Base-by-base conservation (phyloP, 1,140 invertebrate genomes). In the Micrasema minimum region DNA sequence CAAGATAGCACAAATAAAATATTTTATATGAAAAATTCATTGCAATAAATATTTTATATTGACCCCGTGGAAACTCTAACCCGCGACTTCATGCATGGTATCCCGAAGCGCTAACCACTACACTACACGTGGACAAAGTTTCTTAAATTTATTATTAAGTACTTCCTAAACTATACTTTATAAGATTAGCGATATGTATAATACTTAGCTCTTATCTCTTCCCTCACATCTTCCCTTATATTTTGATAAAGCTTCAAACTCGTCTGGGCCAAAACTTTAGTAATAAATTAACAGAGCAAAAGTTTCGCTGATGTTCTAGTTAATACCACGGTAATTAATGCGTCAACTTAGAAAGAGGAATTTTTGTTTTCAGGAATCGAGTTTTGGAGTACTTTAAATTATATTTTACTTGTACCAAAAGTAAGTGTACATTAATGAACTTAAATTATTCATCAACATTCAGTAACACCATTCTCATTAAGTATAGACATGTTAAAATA, bases 201-300 rank as follows among this genome's bases (percentile, higher is more conserved):
- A 45, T 45, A 16, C n/a, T 45, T 45, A 45, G n/a, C 43, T 7
- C n/a, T 16, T 45, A 6, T 16, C n/a, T 22, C 22, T 51, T 51
- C 22, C 22, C 18, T 31, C 5, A 16, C 53, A 57, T 31, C 53
- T 57, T 38, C 26, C 14, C 53, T 31, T 20, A 57, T 57, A 23
- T 57, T 55, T 2, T 35, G n/a, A 35, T 57, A 57, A 35, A 9
- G 48, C 53, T 23, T 18, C 53, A 35, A 57, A 57, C 53, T 57
- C 37, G 23, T 57, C 53, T 57, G 26, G 5, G 53, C 53, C 22
- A 35, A 57, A 57, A 57, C 53, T 57, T 57, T 57, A 5, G 14
- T 57, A 57, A 57, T 57, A 57, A 57, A 57, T 57, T 57, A 16
- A 23, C 48, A n/a, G n/a, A 37, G 26, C 31, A 6, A n/a, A 12